These are phyloP conservation scores for Glaucidium brasilianum DNA, from an alignment of 2,113 vertebrate genomes.

Conservation along the genomic window DNA sequence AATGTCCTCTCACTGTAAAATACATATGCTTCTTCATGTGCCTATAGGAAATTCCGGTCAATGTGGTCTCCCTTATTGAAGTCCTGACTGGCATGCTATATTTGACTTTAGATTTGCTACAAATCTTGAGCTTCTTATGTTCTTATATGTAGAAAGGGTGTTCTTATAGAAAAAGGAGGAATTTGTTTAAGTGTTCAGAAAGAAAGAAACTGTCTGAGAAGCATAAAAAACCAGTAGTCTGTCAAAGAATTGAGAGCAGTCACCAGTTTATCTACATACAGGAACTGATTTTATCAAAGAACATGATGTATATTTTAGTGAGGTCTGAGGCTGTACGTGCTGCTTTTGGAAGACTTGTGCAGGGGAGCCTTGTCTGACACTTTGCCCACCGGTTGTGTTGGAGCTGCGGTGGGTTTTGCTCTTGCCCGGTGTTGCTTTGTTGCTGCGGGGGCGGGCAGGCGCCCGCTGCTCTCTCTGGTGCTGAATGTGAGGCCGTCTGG, in stretches of 20 bases:
- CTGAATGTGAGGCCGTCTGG: fast-evolving
- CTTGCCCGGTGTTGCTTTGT: fast-evolving
- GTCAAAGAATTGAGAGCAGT: neutral
- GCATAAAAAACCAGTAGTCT: neutral
- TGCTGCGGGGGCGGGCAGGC: fast-evolving
- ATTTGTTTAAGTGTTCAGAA: neutral
- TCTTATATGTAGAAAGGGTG: fast-evolving
- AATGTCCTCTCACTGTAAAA: neutral
- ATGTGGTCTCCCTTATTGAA: neutral
- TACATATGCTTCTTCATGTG: neutral
- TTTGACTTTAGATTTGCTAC: neutral
- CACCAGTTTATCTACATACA: neutral
- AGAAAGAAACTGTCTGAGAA: neutral
- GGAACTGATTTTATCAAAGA: neutral
- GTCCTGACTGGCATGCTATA: neutral
- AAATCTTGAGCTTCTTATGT: neutral
- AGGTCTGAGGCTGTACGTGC: neutral
- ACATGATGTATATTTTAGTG: fast-evolving
- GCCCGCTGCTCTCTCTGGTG: fast-evolving
- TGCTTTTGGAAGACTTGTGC: neutral
- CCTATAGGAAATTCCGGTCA: neutral
- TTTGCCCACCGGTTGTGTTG: too few relatives aligned
- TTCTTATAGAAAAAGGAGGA: neutral
- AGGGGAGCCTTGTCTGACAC: fast-evolving
- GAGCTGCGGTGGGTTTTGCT: fast-evolving